Conservation (phyloP, 2,113 vertebrate genomes). For the Melanerpes formicivorus region DNA sequence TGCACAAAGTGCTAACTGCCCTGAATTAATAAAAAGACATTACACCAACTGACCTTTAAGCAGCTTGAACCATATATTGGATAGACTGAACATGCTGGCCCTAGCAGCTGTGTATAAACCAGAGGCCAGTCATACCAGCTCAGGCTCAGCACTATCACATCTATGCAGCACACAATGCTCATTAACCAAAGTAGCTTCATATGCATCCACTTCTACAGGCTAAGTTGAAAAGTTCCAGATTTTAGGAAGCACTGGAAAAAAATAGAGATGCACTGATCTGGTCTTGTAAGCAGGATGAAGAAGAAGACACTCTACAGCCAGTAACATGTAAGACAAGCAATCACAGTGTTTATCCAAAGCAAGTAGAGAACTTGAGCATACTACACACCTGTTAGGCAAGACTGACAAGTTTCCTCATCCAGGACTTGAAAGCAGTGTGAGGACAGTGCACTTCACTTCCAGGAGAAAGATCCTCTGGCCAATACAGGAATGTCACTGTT, state of each 20-base stretch:
- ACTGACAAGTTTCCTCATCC: not conserved
- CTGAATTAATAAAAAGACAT: not conserved
- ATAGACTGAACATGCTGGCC: not conserved
- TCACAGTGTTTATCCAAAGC: not conserved
- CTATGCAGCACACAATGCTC: rapidly evolving
- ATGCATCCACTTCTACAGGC: not conserved
- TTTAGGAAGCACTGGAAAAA: not conserved
- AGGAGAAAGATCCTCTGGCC: not conserved
- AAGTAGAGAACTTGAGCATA: not conserved
- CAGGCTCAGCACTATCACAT: not conserved
- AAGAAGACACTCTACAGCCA: not conserved
- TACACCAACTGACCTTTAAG: not conserved
- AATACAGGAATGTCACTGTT: not conserved
- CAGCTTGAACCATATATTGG: rapidly evolving
- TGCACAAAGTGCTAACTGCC: not conserved
- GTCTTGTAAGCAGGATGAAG: not conserved
- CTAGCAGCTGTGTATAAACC: not conserved
- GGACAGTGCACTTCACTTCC: too few relatives aligned
- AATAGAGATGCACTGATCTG: not conserved
- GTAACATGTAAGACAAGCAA: not conserved
- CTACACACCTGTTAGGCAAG: not conserved
- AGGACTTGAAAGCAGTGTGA: not conserved
- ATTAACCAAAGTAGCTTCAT: not conserved
- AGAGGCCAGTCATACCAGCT: not conserved
- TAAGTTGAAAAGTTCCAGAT: not conserved